A percentile compares a stretch with the other conserved stretches of the same genome.
phyloP scores from a whole-genome alignment of 2,888 invertebrate genomes.

The Adelognathus sp. region DNA sequence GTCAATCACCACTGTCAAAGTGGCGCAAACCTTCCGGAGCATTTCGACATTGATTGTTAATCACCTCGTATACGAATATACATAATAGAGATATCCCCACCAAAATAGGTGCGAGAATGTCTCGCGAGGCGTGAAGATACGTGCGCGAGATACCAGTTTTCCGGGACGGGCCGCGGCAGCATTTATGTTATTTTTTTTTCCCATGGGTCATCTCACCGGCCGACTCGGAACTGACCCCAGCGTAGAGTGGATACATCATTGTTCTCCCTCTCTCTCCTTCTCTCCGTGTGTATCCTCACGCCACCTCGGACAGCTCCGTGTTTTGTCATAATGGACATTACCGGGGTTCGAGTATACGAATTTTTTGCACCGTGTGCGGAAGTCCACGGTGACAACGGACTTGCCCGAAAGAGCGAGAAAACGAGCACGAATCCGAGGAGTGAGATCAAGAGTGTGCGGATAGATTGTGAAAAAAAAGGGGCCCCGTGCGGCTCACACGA shows the following conservation, averaged over 20 bases:
- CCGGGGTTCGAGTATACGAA: neutral
- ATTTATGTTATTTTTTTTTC: slow-evolving; percentile 65
- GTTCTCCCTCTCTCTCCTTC: slow-evolving; percentile 7
- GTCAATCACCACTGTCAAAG: too few species aligned
- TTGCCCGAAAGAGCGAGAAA: neutral
- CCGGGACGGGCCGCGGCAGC: slow-evolving; percentile 65
- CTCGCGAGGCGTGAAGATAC: slow-evolving; percentile 50
- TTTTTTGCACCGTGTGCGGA: slow-evolving; percentile 18
- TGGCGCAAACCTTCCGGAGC: too few species aligned
- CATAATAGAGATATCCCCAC: too few species aligned
- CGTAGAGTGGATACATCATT: too few species aligned
- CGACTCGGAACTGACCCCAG: slow-evolving; percentile 41
- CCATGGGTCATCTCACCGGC: slow-evolving; percentile 63
- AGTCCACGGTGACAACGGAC: slow-evolving; percentile 4
- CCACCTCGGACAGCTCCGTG: slow-evolving; percentile 42
- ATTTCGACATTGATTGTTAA: too few species aligned
- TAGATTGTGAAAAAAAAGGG: slow-evolving; percentile 26
- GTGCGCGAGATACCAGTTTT: slow-evolving; percentile 66
- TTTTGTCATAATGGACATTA: slow-evolving; percentile 55
- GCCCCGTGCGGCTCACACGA: too few species aligned
- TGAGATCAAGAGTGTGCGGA: slow-evolving; percentile 16
- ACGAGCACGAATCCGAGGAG: slow-evolving; percentile 1
- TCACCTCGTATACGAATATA: too few species aligned
- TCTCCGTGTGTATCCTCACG: slow-evolving; percentile 38
- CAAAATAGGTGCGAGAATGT: slow-evolving; percentile 23